phyloP scores from a whole-genome alignment of 2,797 vertebrate genomes.

The Lagorchestes hirsutus region DNA sequence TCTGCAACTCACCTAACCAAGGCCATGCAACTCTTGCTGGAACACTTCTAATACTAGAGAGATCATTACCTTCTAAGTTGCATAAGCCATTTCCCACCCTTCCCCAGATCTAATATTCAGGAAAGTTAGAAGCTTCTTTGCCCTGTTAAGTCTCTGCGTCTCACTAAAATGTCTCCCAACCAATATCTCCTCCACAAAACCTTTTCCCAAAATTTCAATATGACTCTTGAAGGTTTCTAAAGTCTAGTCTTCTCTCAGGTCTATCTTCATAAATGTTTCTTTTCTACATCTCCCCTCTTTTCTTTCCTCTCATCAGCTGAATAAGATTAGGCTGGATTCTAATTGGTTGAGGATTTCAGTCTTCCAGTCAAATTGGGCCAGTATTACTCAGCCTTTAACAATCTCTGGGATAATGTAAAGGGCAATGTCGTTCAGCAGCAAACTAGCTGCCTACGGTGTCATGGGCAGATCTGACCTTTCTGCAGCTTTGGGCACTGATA shows the following conservation, averaged over 20 bases:
- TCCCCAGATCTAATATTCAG: neutral
- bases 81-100: neutral
- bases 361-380: neutral
- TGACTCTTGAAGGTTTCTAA: neutral
- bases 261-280: neutral
- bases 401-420: neutral
- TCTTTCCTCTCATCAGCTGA: neutral
- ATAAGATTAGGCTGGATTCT: neutral
- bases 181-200: neutral
- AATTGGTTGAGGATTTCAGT: neutral
- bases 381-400: neutral
- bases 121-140: neutral
- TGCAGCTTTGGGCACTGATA: neutral
- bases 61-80: neutral
- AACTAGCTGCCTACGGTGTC: neutral
- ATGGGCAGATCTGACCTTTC: neutral
- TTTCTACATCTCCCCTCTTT: neutral
- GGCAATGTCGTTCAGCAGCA: neutral
- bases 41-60: neutral
- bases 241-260: neutral
- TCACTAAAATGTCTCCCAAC: neutral
- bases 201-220: neutral
- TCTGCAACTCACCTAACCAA: neutral
- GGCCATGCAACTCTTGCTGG: neutral
- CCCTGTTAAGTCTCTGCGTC: neutral